phyloP scores from a whole-genome alignment of 2,888 invertebrate genomes.

The Atrina japonica region DNA sequence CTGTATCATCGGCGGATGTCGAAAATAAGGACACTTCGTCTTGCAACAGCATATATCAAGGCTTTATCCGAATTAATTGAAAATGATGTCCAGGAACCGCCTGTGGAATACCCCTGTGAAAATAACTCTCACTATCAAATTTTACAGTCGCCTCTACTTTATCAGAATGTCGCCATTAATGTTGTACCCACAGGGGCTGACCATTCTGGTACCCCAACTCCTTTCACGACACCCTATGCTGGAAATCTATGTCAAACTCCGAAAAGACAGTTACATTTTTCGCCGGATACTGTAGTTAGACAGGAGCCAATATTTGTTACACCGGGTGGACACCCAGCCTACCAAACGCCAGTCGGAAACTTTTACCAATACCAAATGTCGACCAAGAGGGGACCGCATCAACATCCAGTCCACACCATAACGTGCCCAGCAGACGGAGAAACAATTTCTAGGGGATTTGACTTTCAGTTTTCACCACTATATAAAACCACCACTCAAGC shows the following conservation, averaged over 20 bases:
- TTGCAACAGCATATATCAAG: conserved; percentile 65
- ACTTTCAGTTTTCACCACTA: too few relatives aligned
- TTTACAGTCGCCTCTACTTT: not conserved
- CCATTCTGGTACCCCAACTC: not conserved
- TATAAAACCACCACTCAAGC: too few relatives aligned
- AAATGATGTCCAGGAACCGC: conserved; percentile 47
- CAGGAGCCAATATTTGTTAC: not conserved
- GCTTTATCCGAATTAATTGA: conserved; percentile 55
- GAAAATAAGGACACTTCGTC: conserved; percentile 64
- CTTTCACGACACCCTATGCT: conserved; percentile 6
- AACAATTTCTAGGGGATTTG: not conserved
- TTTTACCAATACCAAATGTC: not conserved
- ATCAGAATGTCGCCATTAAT: not conserved
- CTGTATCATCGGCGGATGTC: conserved; percentile 60
- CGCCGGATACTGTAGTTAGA: not conserved
- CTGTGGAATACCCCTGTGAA: conserved; percentile 21
- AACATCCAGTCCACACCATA: not conserved
- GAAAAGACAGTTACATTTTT: conserved; percentile 13
- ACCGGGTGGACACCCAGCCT: conserved; percentile 19
- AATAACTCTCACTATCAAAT: not conserved
- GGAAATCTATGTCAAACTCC: conserved; percentile 14
- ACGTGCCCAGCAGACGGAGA: conserved; percentile 1
- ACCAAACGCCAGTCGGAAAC: conserved; percentile 20
- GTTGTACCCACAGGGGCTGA: not conserved
- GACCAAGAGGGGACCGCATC: not conserved